Conservation (phyloP, 2,113 vertebrate genomes). For the Caranx ignobilis region DNA sequence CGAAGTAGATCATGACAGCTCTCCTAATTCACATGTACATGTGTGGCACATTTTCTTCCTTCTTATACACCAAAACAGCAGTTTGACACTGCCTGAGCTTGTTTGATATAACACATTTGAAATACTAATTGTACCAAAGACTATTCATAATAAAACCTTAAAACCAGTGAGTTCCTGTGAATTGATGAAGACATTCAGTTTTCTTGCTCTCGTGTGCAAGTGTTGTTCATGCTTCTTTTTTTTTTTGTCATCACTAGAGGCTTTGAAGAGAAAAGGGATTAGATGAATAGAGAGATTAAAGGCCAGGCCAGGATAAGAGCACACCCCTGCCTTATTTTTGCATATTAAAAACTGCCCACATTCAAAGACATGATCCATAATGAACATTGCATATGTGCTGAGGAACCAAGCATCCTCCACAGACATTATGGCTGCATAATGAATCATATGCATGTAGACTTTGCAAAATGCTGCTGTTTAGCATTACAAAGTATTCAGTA, state of each 20-base stretch:
- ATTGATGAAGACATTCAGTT: slow-evolving; percentile 35
- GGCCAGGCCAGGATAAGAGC: slow-evolving; percentile 46
- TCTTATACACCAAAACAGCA: slow-evolving; percentile 43
- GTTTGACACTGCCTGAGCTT: slow-evolving; percentile 79
- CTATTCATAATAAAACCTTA: slow-evolving; percentile 69
- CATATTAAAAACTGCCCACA: slow-evolving; percentile 67
- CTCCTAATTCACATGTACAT: neutral
- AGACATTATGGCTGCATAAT: slow-evolving; percentile 58
- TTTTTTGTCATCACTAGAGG: slow-evolving; percentile 13
- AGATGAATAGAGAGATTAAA: slow-evolving; percentile 72
- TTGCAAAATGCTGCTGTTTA: slow-evolving; percentile 46
- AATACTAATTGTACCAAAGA: slow-evolving; percentile 48
- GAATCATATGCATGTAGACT: slow-evolving; percentile 43
- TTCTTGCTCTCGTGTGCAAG: neutral
- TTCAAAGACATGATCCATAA: slow-evolving; percentile 54
- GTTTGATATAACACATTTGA: slow-evolving; percentile 51
- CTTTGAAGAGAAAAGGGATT: slow-evolving; percentile 63
- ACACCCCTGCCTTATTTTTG: slow-evolving; percentile 68
- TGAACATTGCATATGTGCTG: slow-evolving; percentile 43
- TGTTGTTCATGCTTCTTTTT: slow-evolving; percentile 39
- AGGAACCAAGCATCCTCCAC: slow-evolving; percentile 28
- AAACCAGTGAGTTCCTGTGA: slow-evolving; percentile 19
- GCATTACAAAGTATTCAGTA: slow-evolving; percentile 52
- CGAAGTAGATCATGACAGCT: slow-evolving; percentile 28
- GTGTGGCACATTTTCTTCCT: slow-evolving; percentile 23